phyloP scores from a whole-genome alignment of 2,888 invertebrate species.

The Diadegma fenestrale region DNA sequence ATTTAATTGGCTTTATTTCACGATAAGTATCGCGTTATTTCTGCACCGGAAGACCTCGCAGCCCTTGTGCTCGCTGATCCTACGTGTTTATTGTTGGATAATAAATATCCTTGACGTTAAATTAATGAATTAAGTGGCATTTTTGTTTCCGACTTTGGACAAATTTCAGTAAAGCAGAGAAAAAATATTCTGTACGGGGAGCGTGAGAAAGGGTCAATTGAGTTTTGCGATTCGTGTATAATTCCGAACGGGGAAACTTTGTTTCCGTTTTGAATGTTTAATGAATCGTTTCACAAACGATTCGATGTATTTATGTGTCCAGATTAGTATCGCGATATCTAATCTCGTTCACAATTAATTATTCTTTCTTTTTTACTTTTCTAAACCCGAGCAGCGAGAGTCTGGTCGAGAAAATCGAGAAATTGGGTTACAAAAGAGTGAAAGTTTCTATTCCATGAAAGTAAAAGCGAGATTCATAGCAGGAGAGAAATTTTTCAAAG shows the following conservation, averaged over 20 bases:
- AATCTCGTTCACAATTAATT: slow-evolving; percentile 51
- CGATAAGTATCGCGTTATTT: background rate
- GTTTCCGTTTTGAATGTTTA: slow-evolving; percentile 12
- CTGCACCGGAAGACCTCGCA: background rate
- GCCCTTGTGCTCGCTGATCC: background rate
- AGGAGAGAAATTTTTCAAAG: slow-evolving; percentile 45
- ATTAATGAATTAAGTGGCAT: background rate
- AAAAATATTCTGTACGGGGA: background rate
- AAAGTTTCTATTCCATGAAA: slow-evolving; percentile 47
- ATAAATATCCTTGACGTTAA: background rate
- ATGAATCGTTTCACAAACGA: background rate
- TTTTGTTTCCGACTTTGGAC: background rate
- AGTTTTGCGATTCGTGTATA: slow-evolving; percentile 1
- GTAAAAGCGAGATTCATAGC: slow-evolving; percentile 20
- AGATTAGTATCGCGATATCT: slow-evolving; percentile 48
- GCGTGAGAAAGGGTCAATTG: slow-evolving; percentile 13
- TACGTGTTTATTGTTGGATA: background rate
- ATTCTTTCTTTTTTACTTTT: slow-evolving; percentile 23
- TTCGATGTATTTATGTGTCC: slow-evolving; percentile 28
- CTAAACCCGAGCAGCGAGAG: slow-evolving; percentile 49
- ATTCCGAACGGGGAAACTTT: background rate
- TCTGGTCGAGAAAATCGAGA: slow-evolving; percentile 33
- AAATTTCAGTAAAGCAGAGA: background rate
- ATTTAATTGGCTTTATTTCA: slow-evolving; percentile 14
- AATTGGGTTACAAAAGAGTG: slow-evolving; percentile 64